Conservation (phyloP, 2,797 vertebrate species). For the Telmatherina bonti region DNA sequence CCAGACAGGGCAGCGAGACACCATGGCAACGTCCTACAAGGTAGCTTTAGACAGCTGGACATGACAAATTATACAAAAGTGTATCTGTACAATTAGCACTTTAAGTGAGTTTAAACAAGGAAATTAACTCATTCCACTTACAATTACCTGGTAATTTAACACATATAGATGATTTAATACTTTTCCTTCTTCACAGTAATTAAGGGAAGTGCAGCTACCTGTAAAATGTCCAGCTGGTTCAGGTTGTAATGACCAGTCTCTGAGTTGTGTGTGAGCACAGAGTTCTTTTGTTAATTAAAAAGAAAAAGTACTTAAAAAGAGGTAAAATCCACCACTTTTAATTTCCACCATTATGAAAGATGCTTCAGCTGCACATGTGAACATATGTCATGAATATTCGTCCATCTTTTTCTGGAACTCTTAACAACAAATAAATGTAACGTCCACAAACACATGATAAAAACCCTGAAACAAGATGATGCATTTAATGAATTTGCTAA, state of each 20-base stretch:
- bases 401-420: background rate
- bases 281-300: background rate
- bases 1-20: constrained; percentile 7
- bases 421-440: background rate
- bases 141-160: background rate
- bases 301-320: no score
- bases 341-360: background rate
- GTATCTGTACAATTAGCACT: background rate
- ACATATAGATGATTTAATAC: background rate
- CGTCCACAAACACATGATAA: background rate
- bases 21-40: background rate
- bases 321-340: background rate
- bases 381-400: background rate
- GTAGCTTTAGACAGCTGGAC: background rate
- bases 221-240: background rate
- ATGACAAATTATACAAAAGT: background rate
- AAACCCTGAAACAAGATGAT: background rate
- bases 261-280: background rate
- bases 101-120: background rate
- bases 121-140: constrained; percentile 11
- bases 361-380: background rate
- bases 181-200: background rate
- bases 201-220: background rate
- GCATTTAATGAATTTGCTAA: background rate
- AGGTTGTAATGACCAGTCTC: background rate